These are phyloP conservation scores for Festucalex cinctus DNA, from an alignment of 2,113 vertebrate species.

Conservation along the genomic window DNA sequence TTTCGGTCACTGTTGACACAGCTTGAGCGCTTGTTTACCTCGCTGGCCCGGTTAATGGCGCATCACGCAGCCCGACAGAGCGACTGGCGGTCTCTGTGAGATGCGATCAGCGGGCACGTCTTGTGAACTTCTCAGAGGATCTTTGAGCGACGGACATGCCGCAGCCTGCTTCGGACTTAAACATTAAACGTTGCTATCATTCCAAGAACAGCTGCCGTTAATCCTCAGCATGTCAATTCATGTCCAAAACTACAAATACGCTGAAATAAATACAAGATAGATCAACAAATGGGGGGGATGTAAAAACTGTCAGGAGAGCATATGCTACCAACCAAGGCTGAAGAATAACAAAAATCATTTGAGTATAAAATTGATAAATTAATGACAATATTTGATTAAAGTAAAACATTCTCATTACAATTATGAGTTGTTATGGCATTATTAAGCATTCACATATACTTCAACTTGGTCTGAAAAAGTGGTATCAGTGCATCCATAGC, in stretches of 20 bases:
- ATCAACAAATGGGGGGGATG: not conserved
- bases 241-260: slow-evolving; percentile 14
- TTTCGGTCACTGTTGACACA: slow-evolving; percentile 66
- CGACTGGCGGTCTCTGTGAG: not conserved
- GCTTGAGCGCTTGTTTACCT: slow-evolving; percentile 53
- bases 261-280: not conserved
- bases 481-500: too few relatives aligned
- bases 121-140: not conserved
- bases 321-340: not conserved
- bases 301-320: not conserved
- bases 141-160: slow-evolving; percentile 31
- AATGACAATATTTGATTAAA: too few relatives aligned
- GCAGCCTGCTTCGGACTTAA: slow-evolving; percentile 33
- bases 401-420: too few relatives aligned
- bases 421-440: too few relatives aligned
- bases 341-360: not conserved
- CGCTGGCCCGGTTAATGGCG: not conserved
- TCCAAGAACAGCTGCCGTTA: slow-evolving; percentile 40
- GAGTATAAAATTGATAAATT: not conserved
- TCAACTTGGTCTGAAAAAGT: not conserved
- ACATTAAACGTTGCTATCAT: slow-evolving; percentile 37
- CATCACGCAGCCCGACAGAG: not conserved
- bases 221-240: slow-evolving; percentile 33
- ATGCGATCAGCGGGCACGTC: not conserved
- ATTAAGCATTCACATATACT: not conserved